phyloP scores from a whole-genome alignment of 1,140 invertebrate genomes.

The Listronotus oregonensis region DNA sequence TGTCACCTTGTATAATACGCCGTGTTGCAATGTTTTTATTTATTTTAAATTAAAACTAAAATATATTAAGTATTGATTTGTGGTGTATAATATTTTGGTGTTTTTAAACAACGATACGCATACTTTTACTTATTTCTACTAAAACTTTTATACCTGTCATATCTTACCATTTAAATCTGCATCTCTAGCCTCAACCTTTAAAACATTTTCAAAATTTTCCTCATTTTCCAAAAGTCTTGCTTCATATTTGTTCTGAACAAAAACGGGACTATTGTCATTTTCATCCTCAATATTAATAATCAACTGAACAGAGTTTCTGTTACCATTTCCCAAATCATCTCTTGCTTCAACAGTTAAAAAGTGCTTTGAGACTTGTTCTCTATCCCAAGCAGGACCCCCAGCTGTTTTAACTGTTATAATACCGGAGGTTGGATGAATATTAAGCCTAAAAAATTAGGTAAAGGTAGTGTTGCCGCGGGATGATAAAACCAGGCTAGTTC shows the following conservation, averaged over 20 bases:
- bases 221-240: conserved; percentile 82
- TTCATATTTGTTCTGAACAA: conserved; percentile 82
- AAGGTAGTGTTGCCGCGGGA: too few species aligned
- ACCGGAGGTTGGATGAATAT: conserved; percentile 80
- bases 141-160: too few species aligned
- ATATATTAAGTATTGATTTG: too few species aligned
- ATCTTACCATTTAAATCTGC: conserved; percentile 79
- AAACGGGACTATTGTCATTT: conserved; percentile 85
- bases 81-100: too few species aligned
- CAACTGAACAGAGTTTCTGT: conserved; percentile 85
- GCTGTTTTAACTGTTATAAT: conserved; percentile 79
- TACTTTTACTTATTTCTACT: too few species aligned
- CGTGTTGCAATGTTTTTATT: too few species aligned
- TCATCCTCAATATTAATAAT: conserved; percentile 86
- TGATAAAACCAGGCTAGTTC: too few species aligned
- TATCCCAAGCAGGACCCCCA: conserved; percentile 78
- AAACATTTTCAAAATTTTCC: conserved; percentile 73
- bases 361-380: conserved; percentile 84
- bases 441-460: conserved; percentile 66
- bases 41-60: too few species aligned
- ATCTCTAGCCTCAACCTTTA: conserved; percentile 81
- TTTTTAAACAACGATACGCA: too few species aligned
- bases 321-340: conserved; percentile 85
- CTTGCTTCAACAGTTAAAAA: conserved; percentile 91
- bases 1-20: too few species aligned